A percentile compares a stretch with the other conserved stretches of the same genome.
These are phyloP conservation scores for Leptinotarsa texana DNA, from an alignment of 1,140 invertebrate species.

Conservation along the genomic window DNA sequence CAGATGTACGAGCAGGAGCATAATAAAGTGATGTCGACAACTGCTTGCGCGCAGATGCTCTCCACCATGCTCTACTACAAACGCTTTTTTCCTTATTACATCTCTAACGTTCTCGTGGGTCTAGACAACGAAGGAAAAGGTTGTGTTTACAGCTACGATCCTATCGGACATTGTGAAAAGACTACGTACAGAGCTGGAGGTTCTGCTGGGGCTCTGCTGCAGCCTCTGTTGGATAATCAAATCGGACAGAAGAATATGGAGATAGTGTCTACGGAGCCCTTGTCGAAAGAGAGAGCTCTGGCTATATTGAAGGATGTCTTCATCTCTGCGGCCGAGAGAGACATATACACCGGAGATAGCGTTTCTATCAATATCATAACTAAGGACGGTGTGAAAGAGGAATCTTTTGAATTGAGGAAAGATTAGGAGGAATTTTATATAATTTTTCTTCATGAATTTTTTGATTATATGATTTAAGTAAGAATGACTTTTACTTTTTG, in stretches of 20 bases:
- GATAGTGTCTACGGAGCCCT: constrained; percentile 63
- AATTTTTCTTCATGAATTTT: no score
- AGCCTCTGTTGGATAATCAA: constrained; percentile 88
- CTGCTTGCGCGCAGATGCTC: constrained; percentile 92
- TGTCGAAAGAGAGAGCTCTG: constrained; percentile 81
- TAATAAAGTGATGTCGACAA: constrained; percentile 89
- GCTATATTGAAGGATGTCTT: constrained; percentile 92
- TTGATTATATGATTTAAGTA: no score
- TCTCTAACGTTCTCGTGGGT: constrained; percentile 93
- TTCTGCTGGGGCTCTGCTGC: constrained; percentile 77
- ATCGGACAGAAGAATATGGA: constrained; percentile 87
- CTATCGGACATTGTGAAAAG: constrained; percentile 90
- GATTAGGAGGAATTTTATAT: constrained; percentile 67
- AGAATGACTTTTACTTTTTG: no score
- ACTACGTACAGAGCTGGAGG: constrained; percentile 82
- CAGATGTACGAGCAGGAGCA: constrained; percentile 97
- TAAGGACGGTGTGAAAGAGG: constrained; percentile 79
- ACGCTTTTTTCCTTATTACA: constrained; percentile 98
- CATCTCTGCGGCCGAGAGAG: constrained; percentile 94
- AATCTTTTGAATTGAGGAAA: constrained; percentile 72
- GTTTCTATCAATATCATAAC: constrained; percentile 89
- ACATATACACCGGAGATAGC: constrained; percentile 95
- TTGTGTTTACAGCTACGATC: constrained; percentile 94
- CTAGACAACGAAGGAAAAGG: constrained; percentile 87
- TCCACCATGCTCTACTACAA: constrained; percentile 96